Evolutionary conservation across 2,113 vertebrate species (phyloP), one percentile per base, ranked within the genome.

Genomic region (Xiphorhynchus elegans): DNA sequence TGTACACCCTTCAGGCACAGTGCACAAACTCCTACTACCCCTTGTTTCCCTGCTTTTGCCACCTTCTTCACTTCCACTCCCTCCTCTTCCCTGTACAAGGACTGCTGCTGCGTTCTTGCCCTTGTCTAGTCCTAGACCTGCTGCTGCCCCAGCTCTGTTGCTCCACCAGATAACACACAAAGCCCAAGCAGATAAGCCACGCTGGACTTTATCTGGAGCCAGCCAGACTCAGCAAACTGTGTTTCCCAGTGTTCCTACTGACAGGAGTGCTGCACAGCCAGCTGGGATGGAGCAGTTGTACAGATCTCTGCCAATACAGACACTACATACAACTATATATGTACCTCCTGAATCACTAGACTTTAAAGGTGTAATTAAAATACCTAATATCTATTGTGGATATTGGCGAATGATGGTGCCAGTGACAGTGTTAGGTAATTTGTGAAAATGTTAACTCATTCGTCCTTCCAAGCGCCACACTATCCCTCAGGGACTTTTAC

Each of bases 271-370:
- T 69, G 40, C 64, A 23, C n/a, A 80, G 62, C 28, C 85, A 74
- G 82, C 67, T 88, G 79, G 53, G 19, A 83, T 19, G 20, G 31
- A 52, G 53, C 46, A 81, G 60, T 6, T 42, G 33, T 10, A 47
- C 46, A 46, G 13, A n/a, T 28, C 67, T 35, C 40, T 74, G 33
- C 40, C 69, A 53, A 5, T 4, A 20, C 24, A 68, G n/a, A 64
- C 31, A 62, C 35, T 11, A 26, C 20, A 16, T 11, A 33, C 55
- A 74, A 21, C 35, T 10, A 25, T 0, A 0, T 11, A 49, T 4
- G 13, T 28, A 74, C 31, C 50, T 92, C 73, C 24, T 58, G 23
- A 33, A 68, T 76, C 28, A 62, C 14, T 50, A 66, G 2, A 75
- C 72, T 63, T 67, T 67, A 52, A 86, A 80, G 18, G 21, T 28